phyloP scores from a whole-genome alignment of 2,888 invertebrate genomes.

The Acholoe squamosa region DNA sequence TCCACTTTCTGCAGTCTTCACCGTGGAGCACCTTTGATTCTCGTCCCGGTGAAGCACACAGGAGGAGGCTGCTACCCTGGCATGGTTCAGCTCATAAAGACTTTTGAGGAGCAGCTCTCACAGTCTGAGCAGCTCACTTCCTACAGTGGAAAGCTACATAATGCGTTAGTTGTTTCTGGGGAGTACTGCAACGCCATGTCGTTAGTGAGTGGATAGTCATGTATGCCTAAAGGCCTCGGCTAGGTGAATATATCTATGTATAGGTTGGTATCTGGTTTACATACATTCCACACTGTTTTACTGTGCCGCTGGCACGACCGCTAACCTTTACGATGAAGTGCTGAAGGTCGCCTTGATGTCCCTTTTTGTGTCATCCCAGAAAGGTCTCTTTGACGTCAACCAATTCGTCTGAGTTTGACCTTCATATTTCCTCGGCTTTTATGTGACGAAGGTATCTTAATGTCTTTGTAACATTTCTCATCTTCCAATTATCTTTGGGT shows the following conservation, averaged over 20 bases:
- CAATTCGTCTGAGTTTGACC: slow-evolving; percentile 15
- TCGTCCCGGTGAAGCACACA: background rate
- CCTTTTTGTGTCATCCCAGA: background rate
- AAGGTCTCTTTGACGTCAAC: slow-evolving; percentile 34
- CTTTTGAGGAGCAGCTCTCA: too few relatives aligned
- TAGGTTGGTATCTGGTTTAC: background rate
- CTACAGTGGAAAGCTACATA: background rate
- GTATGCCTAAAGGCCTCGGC: background rate
- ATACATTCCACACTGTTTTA: background rate
- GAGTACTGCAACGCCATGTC: background rate
- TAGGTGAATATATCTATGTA: background rate
- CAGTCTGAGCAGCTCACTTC: background rate
- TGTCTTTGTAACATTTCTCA: background rate
- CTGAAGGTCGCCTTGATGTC: slow-evolving; percentile 7
- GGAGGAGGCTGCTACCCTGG: background rate
- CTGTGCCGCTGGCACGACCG: background rate
- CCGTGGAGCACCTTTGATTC: background rate
- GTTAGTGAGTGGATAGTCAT: too few relatives aligned
- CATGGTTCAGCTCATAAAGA: too few relatives aligned
- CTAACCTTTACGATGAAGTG: background rate
- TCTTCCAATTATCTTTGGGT: background rate
- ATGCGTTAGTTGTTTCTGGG: background rate
- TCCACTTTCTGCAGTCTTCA: slow-evolving; percentile 28
- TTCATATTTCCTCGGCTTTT: slow-evolving; percentile 30
- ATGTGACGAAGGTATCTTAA: background rate